These are phyloP conservation scores for Polydrusus cervinus DNA, from an alignment of 2,888 invertebrate genomes.

Conservation along the genomic window DNA sequence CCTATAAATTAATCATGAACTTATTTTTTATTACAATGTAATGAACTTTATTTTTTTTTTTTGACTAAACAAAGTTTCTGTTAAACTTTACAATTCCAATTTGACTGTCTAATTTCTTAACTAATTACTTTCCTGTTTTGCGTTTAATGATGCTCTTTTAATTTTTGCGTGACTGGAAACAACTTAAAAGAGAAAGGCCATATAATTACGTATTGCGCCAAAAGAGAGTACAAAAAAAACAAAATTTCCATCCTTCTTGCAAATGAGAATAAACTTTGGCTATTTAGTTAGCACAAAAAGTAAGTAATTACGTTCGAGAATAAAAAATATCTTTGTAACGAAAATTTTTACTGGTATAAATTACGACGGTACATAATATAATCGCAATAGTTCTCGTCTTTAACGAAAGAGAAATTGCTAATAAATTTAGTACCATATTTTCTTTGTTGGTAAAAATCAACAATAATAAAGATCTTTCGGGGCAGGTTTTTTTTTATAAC, in stretches of 20 bases:
- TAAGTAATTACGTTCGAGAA: slow-evolving; percentile 5
- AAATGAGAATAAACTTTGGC: slow-evolving; percentile 7
- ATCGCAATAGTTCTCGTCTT: neutral
- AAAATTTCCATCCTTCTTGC: neutral
- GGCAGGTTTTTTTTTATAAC: no score
- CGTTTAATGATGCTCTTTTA: slow-evolving; percentile 2
- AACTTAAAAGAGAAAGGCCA: slow-evolving; percentile 10
- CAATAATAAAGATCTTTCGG: no score
- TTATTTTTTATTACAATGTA: no score
- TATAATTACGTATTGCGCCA: slow-evolving; percentile 4
- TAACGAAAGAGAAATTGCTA: no score
- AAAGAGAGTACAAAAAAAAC: slow-evolving; percentile 5
- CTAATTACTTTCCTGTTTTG: slow-evolving; percentile 7
- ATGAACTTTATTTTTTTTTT: no score
- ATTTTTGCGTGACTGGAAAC: slow-evolving; percentile 10
- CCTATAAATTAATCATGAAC: no score
- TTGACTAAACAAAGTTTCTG: no score
- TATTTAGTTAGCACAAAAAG: neutral
- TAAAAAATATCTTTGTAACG: slow-evolving; percentile 13
- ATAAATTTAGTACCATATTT: no score
- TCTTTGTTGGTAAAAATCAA: no score
- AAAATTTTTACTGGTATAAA: neutral
- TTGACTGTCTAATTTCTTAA: slow-evolving; percentile 4
- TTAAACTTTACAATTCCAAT: neutral
- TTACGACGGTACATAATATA: neutral